These are phyloP conservation scores for Anguilla japonica DNA, from an alignment of 2,113 vertebrate genomes.

Conservation along the genomic window DNA sequence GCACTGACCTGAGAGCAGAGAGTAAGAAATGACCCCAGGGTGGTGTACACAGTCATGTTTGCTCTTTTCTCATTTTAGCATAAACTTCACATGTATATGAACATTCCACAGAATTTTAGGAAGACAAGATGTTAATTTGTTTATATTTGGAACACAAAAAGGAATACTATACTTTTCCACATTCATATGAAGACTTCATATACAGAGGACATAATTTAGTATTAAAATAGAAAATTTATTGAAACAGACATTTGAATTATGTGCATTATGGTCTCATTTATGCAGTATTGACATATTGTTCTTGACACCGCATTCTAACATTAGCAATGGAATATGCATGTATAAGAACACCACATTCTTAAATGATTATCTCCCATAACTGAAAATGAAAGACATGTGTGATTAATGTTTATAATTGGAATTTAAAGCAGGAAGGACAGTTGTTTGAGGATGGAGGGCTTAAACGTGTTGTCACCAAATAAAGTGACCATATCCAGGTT, in stretches of 20 bases:
- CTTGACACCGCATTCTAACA: too few relatives aligned
- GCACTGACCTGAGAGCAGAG: not conserved
- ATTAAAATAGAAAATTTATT: not conserved
- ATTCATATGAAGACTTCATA: not conserved
- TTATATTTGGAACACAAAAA: not conserved
- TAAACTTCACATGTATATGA: not conserved
- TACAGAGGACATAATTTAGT: not conserved
- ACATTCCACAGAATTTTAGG: not conserved
- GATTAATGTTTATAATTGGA: not conserved
- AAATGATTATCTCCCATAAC: not conserved
- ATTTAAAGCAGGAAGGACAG: not conserved
- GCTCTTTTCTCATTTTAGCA: not conserved
- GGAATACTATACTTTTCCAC: not conserved
- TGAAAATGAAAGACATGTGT: not conserved
- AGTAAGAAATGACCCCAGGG: not conserved
- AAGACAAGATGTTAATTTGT: not conserved
- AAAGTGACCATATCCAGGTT: not conserved
- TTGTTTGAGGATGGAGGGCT: not conserved
- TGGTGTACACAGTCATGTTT: not conserved
- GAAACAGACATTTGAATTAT: too few relatives aligned
- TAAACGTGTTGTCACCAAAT: not conserved
- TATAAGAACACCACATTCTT: too few relatives aligned
- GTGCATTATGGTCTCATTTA: too few relatives aligned
- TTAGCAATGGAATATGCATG: too few relatives aligned
- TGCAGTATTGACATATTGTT: too few relatives aligned